Conservation (phyloP, 2,113 vertebrate genomes). For the Synodontis membranacea region DNA sequence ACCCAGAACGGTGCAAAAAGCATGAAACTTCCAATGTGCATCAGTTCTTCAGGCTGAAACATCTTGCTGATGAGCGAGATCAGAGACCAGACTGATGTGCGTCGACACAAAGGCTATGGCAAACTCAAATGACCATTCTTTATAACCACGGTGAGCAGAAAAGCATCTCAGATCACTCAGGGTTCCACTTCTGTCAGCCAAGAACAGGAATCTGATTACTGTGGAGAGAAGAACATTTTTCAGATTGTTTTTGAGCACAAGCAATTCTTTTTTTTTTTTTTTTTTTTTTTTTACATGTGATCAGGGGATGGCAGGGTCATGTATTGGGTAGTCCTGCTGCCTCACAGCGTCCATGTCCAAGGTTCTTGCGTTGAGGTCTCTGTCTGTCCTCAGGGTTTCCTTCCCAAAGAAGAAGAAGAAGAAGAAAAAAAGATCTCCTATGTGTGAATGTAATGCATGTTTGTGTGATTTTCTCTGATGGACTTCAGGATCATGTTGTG, state of each 20-base stretch:
- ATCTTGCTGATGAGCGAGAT: not conserved
- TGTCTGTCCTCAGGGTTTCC: not conserved
- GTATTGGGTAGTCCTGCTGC: not conserved
- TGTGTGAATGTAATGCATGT: not conserved
- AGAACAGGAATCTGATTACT: not conserved
- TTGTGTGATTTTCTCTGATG: not conserved
- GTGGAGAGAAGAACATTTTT: too few relatives aligned
- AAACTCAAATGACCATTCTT: not conserved
- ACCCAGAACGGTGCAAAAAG: not conserved
- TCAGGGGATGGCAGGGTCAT: not conserved
- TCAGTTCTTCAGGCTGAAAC: not conserved
- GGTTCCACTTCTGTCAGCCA: not conserved
- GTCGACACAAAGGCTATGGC: too few relatives aligned
- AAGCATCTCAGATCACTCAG: not conserved
- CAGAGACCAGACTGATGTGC: not conserved
- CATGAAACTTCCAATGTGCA: not conserved
- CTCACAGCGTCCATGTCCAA: not conserved
- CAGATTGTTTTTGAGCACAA: too few relatives aligned
- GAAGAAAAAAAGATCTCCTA: too few relatives aligned
- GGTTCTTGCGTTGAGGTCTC: not conserved
- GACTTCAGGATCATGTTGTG: not conserved
- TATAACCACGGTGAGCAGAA: not conserved
- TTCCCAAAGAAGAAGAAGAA: too few relatives aligned
- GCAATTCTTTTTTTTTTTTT: too few relatives aligned
- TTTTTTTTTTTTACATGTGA: too few relatives aligned